Evolutionary conservation across 1,140 invertebrate species (phyloP).

Genomic region (Lutraria rhynchaena): DNA sequence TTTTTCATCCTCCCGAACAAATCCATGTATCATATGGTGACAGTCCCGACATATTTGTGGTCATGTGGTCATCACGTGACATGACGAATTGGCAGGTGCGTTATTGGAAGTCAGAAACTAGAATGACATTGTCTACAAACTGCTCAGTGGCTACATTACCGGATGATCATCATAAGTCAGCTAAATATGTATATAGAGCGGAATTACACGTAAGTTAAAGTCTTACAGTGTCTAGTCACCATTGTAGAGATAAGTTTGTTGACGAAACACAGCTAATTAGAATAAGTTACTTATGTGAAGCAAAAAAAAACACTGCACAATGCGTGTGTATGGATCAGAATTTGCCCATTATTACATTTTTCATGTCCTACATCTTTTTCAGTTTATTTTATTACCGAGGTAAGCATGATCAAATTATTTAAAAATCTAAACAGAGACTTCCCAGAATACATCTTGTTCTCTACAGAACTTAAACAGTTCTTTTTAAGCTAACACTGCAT

Average conservation of each 20-base stretch:
- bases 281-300: background rate
- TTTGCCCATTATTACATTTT: background rate
- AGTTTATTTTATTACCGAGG: background rate
- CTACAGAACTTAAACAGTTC: background rate
- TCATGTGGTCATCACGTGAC: constrained; percentile 58
- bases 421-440: too few relatives aligned
- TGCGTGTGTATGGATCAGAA: background rate
- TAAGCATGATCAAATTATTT: too few relatives aligned
- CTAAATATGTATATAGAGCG: constrained; percentile 56
- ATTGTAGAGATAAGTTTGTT: background rate
- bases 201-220: constrained; percentile 40
- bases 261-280: background rate
- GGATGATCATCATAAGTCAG: constrained; percentile 31
- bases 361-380: background rate
- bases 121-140: background rate
- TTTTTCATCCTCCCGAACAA: too few relatives aligned
- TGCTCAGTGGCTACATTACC: constrained; percentile 16
- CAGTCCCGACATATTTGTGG: too few relatives aligned
- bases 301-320: background rate
- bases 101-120: constrained; percentile 9
- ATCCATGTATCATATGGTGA: too few relatives aligned
- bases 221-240: background rate
- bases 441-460: too few relatives aligned
- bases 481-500: background rate
- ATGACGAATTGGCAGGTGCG: constrained; percentile 34